A percentile compares a stretch with the other conserved stretches of the same genome.
phyloP scores from a whole-genome alignment of 2,888 invertebrate species.

The Nysson spinosus region DNA sequence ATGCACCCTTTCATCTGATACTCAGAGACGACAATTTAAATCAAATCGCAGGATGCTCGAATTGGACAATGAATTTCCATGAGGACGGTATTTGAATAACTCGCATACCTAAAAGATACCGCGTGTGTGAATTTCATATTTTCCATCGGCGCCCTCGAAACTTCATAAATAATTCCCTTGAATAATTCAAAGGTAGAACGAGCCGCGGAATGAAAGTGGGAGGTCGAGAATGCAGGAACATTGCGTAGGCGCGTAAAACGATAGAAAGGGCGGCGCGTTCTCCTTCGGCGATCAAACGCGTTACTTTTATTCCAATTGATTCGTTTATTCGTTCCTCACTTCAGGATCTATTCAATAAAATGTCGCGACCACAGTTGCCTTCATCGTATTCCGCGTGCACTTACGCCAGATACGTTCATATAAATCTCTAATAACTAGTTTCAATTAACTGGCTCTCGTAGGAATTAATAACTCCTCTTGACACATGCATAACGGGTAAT shows the following conservation, averaged over 20 bases:
- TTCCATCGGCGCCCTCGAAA: slow-evolving; percentile 15
- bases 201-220: background rate
- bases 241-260: slow-evolving; percentile 38
- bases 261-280: slow-evolving; percentile 44
- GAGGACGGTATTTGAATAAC: background rate
- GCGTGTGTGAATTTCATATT: slow-evolving; percentile 28
- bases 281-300: slow-evolving; percentile 31
- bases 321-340: too few species aligned
- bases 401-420: too few species aligned
- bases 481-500: background rate
- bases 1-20: too few species aligned
- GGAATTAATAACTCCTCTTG: background rate
- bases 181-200: slow-evolving; percentile 43
- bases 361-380: too few species aligned
- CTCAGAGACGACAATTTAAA: slow-evolving; percentile 1
- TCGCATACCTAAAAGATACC: background rate
- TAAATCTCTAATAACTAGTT: too few species aligned
- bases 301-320: slow-evolving; percentile 42
- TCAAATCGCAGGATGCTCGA: slow-evolving; percentile 1
- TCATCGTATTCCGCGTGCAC: too few species aligned
- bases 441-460: background rate
- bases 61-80: slow-evolving; percentile 3
- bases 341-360: too few species aligned
- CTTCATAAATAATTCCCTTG: slow-evolving; percentile 50
- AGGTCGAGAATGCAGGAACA: slow-evolving; percentile 10